phyloP scores from a whole-genome alignment of 2,797 vertebrate species.

The Cyclopterus lumpus region DNA sequence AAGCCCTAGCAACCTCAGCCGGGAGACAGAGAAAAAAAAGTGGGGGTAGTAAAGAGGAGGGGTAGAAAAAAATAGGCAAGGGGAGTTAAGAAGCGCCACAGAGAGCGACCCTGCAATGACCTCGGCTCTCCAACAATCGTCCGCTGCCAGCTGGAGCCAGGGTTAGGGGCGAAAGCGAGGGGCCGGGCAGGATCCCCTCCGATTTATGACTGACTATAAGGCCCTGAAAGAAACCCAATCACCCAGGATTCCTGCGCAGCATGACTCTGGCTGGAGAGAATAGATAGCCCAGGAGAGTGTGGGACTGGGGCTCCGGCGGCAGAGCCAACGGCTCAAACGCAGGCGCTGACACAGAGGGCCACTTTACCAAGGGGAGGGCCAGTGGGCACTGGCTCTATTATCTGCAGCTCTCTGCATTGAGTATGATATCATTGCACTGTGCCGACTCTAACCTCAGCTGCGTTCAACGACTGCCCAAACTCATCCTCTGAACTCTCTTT shows the following conservation, averaged over 20 bases:
- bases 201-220: conserved; percentile 87
- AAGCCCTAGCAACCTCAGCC: conserved; percentile 88
- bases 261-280: conserved; percentile 83
- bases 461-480: conserved; percentile 62
- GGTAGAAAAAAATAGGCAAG: conserved; percentile 73
- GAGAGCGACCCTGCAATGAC: conserved; percentile 87
- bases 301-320: conserved; percentile 68
- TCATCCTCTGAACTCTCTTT: conserved; percentile 76
- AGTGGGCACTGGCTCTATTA: conserved; percentile 76
- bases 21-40: conserved; percentile 69
- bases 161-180: conserved; percentile 82
- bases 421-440: conserved; percentile 81
- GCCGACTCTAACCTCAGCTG: conserved; percentile 60
- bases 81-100: conserved; percentile 84
- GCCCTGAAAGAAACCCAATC: conserved; percentile 89
- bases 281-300: conserved; percentile 81
- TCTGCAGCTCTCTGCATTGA: conserved; percentile 70
- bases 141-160: conserved; percentile 87
- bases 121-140: conserved; percentile 85
- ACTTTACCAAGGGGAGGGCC: conserved; percentile 76
- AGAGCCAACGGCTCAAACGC: conserved; percentile 72
- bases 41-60: conserved; percentile 57
- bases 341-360: conserved; percentile 76
- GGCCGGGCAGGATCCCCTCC: conserved; percentile 82
- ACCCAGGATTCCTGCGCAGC: conserved; percentile 89